A percentile compares a stretch with the other conserved stretches of the same genome.
Evolutionary conservation across 2,797 vertebrate species (phyloP).

Genomic region (Alca torda): DNA sequence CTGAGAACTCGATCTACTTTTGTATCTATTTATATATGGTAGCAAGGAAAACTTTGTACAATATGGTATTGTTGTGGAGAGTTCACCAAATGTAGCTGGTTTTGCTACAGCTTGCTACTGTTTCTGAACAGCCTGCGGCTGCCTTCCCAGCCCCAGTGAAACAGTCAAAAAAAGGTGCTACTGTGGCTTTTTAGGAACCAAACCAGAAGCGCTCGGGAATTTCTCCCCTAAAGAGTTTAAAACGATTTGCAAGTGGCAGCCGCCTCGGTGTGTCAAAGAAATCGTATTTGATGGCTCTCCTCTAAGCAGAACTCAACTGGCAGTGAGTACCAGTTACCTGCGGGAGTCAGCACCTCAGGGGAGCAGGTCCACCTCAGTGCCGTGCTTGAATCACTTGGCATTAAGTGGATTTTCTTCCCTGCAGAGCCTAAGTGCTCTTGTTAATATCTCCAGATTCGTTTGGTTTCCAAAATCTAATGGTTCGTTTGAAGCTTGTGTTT

Average conservation of each 20-base stretch:
- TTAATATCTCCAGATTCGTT: neutral
- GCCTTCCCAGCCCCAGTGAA: rapidly evolving
- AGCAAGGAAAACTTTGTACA: neutral
- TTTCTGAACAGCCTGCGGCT: neutral
- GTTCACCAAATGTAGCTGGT: neutral
- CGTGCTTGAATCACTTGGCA: neutral
- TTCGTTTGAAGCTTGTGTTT: neutral
- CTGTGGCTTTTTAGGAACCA: neutral
- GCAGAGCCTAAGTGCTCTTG: neutral
- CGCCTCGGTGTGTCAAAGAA: neutral
- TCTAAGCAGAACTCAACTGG: neutral
- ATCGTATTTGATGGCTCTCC: neutral
- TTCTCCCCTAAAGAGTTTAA: neutral
- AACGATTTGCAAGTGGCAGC: neutral
- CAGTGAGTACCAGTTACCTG: neutral
- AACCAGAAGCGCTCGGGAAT: neutral
- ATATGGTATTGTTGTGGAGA: neutral
- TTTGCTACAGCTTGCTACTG: neutral
- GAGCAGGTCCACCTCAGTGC: neutral
- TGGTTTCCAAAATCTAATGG: neutral
- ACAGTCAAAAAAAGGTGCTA: neutral
- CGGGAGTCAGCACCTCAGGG: neutral
- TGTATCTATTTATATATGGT: neutral
- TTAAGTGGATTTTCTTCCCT: neutral
- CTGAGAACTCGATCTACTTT: neutral